These are phyloP conservation scores for Heliconius erato DNA, from an alignment of 2,888 invertebrate genomes.

Conservation along the genomic window DNA sequence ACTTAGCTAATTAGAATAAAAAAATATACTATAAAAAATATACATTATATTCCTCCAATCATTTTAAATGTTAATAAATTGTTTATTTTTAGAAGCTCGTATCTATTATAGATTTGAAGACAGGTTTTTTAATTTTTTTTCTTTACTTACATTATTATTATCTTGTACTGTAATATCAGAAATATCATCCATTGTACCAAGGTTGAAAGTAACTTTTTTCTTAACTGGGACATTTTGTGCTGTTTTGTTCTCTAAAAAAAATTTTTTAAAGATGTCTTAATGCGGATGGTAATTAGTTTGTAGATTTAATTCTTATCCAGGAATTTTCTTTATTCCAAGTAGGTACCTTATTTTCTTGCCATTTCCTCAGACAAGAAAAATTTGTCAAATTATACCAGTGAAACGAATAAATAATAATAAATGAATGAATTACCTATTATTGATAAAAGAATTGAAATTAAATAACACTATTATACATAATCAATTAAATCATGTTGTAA, in stretches of 20 bases:
- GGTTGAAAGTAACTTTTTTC: slow-evolving; percentile 61
- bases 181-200: slow-evolving; percentile 36
- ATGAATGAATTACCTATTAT: too few species aligned
- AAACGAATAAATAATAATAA: too few species aligned
- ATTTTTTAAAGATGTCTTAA: not conserved
- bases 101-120: too few species aligned
- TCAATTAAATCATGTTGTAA: too few species aligned
- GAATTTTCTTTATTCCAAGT: not conserved
- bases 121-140: not conserved
- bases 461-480: too few species aligned
- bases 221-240: slow-evolving; percentile 39
- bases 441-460: too few species aligned
- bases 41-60: too few species aligned
- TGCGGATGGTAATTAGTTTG: not conserved
- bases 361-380: not conserved
- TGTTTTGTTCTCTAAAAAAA: not conserved
- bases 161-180: not conserved
- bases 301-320: not conserved
- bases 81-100: too few species aligned
- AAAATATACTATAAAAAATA: too few species aligned
- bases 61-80: too few species aligned
- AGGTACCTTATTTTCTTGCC: not conserved
- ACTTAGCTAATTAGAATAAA: too few species aligned
- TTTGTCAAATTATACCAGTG: too few species aligned
- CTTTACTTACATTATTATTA: slow-evolving; percentile 8